Percentiles rank a stretch among this genome's conserved stretches.
Evolutionary conservation across 2,888 invertebrate species (phyloP).

Genomic region (Sphaerophoria rueppellii): DNA sequence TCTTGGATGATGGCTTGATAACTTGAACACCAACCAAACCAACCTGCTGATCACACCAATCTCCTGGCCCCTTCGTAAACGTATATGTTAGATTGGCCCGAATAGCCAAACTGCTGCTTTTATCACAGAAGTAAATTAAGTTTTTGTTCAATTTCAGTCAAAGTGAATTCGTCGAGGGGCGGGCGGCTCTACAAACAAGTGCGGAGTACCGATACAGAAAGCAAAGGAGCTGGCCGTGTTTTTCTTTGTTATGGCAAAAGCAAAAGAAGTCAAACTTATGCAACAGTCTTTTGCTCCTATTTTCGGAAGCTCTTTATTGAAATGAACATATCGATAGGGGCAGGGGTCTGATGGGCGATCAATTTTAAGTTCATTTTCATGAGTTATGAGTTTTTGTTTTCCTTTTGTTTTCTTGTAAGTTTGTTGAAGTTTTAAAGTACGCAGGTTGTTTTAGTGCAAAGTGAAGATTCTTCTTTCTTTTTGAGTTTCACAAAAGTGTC

Average conservation of each 20-base stretch:
- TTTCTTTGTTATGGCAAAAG: not conserved
- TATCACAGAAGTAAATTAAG: constrained; percentile 61
- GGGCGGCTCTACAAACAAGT: too few species aligned
- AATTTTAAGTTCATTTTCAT: constrained; percentile 41
- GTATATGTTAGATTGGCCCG: not conserved
- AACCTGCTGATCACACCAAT: not conserved
- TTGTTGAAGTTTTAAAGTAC: not conserved
- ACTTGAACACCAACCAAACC: not conserved
- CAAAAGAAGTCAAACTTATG: constrained; percentile 21
- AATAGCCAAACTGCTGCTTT: not conserved
- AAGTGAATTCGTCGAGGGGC: constrained; percentile 34
- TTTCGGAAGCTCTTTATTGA: constrained; percentile 29
- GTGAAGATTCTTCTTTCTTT: constrained; percentile 14
- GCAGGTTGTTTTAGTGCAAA: constrained; percentile 36
- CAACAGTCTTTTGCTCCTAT: constrained; percentile 36
- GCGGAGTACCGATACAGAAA: not conserved
- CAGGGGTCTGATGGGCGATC: not conserved
- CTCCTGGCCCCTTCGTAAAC: not conserved
- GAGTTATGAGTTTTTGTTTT: not conserved
- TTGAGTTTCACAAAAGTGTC: constrained; percentile 30
- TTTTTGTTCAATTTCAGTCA: constrained; percentile 71
- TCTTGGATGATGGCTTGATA: constrained; percentile 16
- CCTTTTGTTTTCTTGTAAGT: not conserved
- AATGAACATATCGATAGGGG: not conserved
- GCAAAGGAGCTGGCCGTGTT: not conserved